Percentiles rank a stretch among this genome's conserved stretches.
These are phyloP conservation scores for Dasypogon diadema DNA, from an alignment of 2,888 invertebrate genomes.

Conservation along the genomic window DNA sequence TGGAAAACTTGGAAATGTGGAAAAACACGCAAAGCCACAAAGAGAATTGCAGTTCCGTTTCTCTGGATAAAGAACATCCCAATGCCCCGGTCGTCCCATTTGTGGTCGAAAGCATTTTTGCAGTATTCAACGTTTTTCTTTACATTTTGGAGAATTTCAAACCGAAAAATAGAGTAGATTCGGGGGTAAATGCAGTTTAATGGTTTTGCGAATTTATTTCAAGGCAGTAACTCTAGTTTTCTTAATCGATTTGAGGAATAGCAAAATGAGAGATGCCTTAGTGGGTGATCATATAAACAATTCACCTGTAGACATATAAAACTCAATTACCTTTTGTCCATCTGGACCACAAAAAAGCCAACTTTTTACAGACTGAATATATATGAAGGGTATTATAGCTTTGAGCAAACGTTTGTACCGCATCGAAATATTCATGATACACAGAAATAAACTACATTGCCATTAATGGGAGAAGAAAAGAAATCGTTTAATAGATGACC, in stretches of 20 bases:
- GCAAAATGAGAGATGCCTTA: no score
- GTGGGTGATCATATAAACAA: no score
- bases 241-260: constrained; percentile 23
- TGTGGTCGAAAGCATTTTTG: constrained; percentile 47
- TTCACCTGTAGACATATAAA: no score
- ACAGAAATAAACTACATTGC: no score
- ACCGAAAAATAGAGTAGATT: constrained; percentile 45
- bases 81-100: constrained; percentile 43
- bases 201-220: constrained; percentile 45
- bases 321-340: no score
- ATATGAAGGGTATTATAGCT: no score
- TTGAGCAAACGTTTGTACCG: no score
- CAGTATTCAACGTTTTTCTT: constrained; percentile 43
- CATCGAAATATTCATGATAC: no score
- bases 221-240: constrained; percentile 18
- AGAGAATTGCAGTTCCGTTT: constrained; percentile 50
- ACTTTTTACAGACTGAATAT: no score
- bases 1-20: constrained; percentile 48
- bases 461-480: no score
- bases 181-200: constrained; percentile 44
- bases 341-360: no score
- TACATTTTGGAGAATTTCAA: constrained; percentile 22
- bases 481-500: no score
- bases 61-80: constrained; percentile 49
- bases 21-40: constrained; percentile 51